These are phyloP conservation scores for Phalacrocorax brasilianus DNA, from an alignment of 2,113 vertebrate species.

Conservation along the genomic window DNA sequence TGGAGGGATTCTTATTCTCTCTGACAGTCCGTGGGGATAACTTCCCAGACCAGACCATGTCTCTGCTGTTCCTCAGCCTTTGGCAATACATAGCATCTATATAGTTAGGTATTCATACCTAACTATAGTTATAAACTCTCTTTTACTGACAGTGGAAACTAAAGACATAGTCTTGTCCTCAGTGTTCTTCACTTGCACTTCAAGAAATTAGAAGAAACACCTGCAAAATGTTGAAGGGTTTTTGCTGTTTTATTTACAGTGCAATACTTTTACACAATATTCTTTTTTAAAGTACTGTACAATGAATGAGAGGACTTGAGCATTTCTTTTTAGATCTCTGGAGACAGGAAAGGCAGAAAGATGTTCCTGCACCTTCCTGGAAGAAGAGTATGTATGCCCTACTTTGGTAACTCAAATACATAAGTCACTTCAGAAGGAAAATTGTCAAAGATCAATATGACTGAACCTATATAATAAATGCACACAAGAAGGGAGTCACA, in stretches of 20 bases:
- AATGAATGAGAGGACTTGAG: not conserved
- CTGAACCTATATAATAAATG: not conserved
- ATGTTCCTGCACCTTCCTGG: not conserved
- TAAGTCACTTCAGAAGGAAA: not conserved
- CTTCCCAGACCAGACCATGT: not conserved
- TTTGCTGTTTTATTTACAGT: not conserved
- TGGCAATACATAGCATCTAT: not conserved
- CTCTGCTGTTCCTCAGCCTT: not conserved
- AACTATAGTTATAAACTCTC: too few relatives aligned
- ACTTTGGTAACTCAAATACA: not conserved
- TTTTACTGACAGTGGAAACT: not conserved
- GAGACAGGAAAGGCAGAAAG: not conserved
- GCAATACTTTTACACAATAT: not conserved
- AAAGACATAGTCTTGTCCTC: not conserved
- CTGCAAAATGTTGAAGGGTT: not conserved
- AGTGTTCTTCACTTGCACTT: not conserved
- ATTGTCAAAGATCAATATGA: not conserved
- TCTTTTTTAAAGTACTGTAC: not conserved
- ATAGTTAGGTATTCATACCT: not conserved
- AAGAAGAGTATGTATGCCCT: not conserved
- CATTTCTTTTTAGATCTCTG: not conserved
- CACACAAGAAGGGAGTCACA: not conserved
- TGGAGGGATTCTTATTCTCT: not conserved
- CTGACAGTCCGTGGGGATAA: not conserved
- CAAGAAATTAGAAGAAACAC: not conserved